Percentiles rank a stretch among this genome's conserved stretches.
Conservation (phyloP, 2,888 invertebrate species). For the Dascillus cervinus region DNA sequence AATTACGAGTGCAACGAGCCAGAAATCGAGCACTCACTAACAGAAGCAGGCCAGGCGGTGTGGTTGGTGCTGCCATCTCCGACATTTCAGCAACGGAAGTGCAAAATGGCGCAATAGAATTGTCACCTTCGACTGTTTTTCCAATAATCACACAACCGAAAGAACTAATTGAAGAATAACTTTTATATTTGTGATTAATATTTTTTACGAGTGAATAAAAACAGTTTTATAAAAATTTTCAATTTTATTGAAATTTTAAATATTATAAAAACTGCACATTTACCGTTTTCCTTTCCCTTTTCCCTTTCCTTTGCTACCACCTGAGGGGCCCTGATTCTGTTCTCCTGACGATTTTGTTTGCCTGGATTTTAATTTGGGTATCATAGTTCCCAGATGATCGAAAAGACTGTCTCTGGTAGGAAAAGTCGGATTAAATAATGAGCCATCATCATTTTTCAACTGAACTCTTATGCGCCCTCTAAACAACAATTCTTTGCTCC, state of each 20-base stretch:
- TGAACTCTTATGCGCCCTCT: conserved; percentile 90
- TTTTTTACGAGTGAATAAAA: too few species aligned
- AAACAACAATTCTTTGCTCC: conserved; percentile 78
- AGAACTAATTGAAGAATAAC: too few species aligned
- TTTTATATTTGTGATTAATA: too few species aligned
- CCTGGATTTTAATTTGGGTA: conserved; percentile 84
- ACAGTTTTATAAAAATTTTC: not conserved
- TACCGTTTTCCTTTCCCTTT: conserved; percentile 30
- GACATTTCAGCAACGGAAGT: too few species aligned
- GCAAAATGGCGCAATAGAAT: too few species aligned
- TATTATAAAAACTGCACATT: conserved; percentile 1
- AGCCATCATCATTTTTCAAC: conserved; percentile 83
- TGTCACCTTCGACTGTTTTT: too few species aligned
- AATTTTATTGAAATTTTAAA: not conserved
- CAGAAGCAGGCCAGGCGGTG: too few species aligned
- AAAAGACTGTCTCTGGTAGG: conserved; percentile 71
- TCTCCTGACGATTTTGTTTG: conserved; percentile 47
- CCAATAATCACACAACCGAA: too few species aligned
- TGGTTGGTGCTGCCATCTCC: too few species aligned
- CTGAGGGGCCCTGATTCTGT: conserved; percentile 24
- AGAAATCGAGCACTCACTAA: too few species aligned
- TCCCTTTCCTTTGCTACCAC: conserved; percentile 27
- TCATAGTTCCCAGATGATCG: conserved; percentile 70
- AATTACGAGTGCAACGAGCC: too few species aligned
- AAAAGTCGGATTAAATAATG: conserved; percentile 61